Conservation (phyloP, 64 coral and sea anemone genomes). For the Pocillopora damicornis region DNA sequence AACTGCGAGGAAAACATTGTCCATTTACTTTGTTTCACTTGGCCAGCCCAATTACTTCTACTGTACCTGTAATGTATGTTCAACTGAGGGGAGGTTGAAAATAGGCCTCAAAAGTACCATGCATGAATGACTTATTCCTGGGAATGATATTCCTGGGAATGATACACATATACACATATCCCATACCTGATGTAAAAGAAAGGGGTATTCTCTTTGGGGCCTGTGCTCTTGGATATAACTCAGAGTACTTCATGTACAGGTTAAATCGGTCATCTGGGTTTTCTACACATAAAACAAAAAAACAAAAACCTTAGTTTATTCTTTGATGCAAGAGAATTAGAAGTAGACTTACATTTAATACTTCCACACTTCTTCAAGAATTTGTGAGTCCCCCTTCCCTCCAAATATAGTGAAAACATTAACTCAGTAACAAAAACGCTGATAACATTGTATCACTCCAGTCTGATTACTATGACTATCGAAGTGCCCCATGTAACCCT, state of each 20-base stretch:
- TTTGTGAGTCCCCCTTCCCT: too few relatives aligned
- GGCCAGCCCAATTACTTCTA: too few relatives aligned
- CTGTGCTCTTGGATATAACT: slow-evolving; percentile 74
- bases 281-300: slow-evolving; percentile 36
- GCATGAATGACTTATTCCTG: not conserved
- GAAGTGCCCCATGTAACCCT: too few relatives aligned
- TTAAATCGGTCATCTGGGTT: slow-evolving; percentile 63
- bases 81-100: too few relatives aligned
- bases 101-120: not conserved
- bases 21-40: too few relatives aligned
- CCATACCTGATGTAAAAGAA: slow-evolving; percentile 82
- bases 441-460: too few relatives aligned
- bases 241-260: slow-evolving; percentile 58
- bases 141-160: too few relatives aligned
- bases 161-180: not conserved
- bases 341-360: not conserved
- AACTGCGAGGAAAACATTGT: too few relatives aligned
- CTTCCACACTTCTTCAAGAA: not conserved
- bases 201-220: slow-evolving; percentile 89
- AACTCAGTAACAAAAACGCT: too few relatives aligned
- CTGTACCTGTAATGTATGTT: too few relatives aligned
- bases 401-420: too few relatives aligned
- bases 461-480: too few relatives aligned
- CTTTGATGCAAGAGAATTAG: not conserved
- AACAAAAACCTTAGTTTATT: not conserved